Conservation (phyloP, 2,888 invertebrate genomes). For the Phanerotoma sp. region DNA sequence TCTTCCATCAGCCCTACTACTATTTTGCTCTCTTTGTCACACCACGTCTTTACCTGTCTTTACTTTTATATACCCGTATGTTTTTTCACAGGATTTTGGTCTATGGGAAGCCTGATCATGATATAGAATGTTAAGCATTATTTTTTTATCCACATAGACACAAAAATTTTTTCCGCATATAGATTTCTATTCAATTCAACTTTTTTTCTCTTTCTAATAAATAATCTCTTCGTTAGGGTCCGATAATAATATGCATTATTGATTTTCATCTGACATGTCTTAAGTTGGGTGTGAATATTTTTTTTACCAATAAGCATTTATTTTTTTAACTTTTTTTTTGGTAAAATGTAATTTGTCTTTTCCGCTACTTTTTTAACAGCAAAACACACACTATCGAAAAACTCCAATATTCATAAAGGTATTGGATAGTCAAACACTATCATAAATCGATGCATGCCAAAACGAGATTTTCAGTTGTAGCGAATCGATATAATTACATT, state of each 20-base stretch:
- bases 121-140: slow-evolving; percentile 3
- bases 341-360: not conserved
- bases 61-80: slow-evolving; percentile 29
- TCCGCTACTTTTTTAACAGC: not conserved
- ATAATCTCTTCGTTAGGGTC: not conserved
- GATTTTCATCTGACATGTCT: slow-evolving; percentile 32
- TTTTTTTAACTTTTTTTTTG: not conserved
- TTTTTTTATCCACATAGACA: not conserved
- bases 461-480: slow-evolving; percentile 27
- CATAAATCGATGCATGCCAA: slow-evolving; percentile 12
- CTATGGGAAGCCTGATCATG: slow-evolving; percentile 16
- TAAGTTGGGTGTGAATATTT: not conserved
- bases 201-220: slow-evolving; percentile 1
- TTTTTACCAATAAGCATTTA: not conserved
- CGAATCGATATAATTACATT: slow-evolving; percentile 47
- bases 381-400: slow-evolving; percentile 3
- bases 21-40: slow-evolving; percentile 17
- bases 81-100: slow-evolving; percentile 26
- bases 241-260: slow-evolving; percentile 13
- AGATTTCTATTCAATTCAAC: not conserved
- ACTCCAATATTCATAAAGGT: too few species aligned
- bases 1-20: slow-evolving; percentile 4
- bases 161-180: not conserved
- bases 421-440: slow-evolving; percentile 1
- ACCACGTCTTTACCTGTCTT: slow-evolving; percentile 36